Conservation (phyloP, 2,797 vertebrate genomes). For the Delichon dasypus region DNA sequence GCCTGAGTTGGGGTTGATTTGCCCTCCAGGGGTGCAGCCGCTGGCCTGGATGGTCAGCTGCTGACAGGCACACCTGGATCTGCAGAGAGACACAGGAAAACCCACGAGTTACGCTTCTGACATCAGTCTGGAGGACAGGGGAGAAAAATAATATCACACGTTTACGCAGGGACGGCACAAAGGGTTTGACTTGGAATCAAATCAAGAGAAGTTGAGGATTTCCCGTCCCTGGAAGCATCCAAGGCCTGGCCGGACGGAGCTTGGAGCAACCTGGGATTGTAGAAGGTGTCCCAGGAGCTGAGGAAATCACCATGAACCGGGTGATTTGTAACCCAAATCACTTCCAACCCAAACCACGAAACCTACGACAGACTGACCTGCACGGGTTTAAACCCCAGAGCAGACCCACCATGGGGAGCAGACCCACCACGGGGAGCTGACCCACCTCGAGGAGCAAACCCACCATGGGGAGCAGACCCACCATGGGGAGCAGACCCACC, state of each 20-base stretch:
- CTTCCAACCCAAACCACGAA: not conserved
- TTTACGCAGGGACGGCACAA: accelerated
- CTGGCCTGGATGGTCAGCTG: slow-evolving; percentile 95
- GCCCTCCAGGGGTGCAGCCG: slow-evolving; percentile 88
- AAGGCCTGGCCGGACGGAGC: accelerated
- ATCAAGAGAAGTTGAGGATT: not conserved
- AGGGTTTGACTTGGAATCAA: not conserved
- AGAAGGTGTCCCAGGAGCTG: not conserved
- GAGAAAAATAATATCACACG: accelerated
- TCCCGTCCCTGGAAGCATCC: not conserved
- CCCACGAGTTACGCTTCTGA: accelerated
- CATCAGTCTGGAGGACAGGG: accelerated
- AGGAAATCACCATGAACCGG: not conserved
- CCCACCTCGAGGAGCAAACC: too few relatives aligned
- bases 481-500: too few relatives aligned
- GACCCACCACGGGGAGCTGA: too few relatives aligned
- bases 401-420: too few relatives aligned
- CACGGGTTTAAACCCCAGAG: accelerated
- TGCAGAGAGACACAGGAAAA: slow-evolving; percentile 35
- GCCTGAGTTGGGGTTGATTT: slow-evolving; percentile 87
- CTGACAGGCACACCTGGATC: slow-evolving; percentile 94
- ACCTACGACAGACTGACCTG: accelerated
- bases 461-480: not conserved
- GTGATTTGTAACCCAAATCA: accelerated
- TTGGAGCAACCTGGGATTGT: not conserved